Conservation (phyloP, 2,888 invertebrate species). For the Gibbula magus region DNA sequence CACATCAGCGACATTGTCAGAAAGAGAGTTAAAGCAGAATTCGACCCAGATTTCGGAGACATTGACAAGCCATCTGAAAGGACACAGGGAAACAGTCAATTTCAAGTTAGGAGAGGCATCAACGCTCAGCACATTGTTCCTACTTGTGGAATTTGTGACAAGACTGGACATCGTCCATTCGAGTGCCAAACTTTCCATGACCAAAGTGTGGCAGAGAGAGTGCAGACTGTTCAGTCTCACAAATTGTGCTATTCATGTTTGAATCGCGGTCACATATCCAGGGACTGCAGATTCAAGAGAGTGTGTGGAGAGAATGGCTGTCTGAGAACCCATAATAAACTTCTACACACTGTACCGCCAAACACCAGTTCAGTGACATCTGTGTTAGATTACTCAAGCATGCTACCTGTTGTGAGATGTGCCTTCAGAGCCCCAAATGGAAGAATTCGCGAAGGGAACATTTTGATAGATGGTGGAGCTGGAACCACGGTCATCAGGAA, state of each 20-base stretch:
- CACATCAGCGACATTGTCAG: too few relatives aligned
- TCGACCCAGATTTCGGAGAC: too few relatives aligned
- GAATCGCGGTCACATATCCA: neutral
- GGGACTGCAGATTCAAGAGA: neutral
- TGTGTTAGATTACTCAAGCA: conserved; percentile 2
- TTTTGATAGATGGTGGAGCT: conserved; percentile 26
- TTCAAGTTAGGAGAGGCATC: too few relatives aligned
- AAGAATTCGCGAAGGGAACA: conserved; percentile 19
- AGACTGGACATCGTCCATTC: too few relatives aligned
- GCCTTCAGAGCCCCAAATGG: conserved; percentile 27
- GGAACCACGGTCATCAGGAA: conserved; percentile 23
- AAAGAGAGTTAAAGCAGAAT: too few relatives aligned
- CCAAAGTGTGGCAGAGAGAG: too few relatives aligned
- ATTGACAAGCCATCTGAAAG: too few relatives aligned
- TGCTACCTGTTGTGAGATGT: conserved; percentile 25
- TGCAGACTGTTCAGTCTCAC: too few relatives aligned
- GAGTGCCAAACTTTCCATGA: too few relatives aligned
- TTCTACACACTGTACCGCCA: conserved; percentile 26
- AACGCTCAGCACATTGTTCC: too few relatives aligned
- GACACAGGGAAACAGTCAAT: too few relatives aligned
- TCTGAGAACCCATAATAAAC: conserved; percentile 5
- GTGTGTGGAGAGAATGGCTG: neutral
- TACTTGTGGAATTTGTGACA: too few relatives aligned
- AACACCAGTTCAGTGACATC: neutral
- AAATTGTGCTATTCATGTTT: conserved; percentile 6